Base-by-base conservation (phyloP, 2,888 invertebrate species). In the Cancer borealis region DNA sequence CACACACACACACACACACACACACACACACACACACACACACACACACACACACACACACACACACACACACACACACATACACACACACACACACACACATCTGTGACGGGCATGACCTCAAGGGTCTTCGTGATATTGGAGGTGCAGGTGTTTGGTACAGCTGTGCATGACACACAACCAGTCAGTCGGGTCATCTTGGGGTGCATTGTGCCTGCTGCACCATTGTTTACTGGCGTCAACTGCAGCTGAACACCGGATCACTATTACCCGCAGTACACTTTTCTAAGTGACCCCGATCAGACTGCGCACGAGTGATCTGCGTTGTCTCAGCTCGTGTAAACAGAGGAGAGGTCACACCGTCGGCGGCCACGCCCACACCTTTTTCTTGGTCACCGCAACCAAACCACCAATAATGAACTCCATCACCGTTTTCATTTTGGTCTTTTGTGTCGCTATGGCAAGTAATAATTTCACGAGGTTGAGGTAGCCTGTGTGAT, bases 61-160 rank as follows among this genome's bases (percentile, higher is more conserved):
- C 73, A 73, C 73, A 73, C 73, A 73, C 73, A 73, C 73, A 73
- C 73, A 73, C n/a, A 73, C 73, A 73, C n/a, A 73, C 73, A 73
- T 8, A 73, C 73, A 73, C 26, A 73, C 73, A 73, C 26, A 73
- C 73, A 73, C 26, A 73, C 73, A 73, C 8, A 6, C 5, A 26
- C 73, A 6, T 73, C 5, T 73, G 1, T 0, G n/a, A 10, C 26
- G 26, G 1, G 8, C 73, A 73, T 73, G 73, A 73, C 6, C 21
- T 73, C 26, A 21, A 5, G n/a, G 66, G 1, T 26, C 5, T 2
- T 73, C 73, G 73, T 73, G 73, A 1, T 26, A 73, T 5, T 73
- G 26, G 0, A 73, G 26, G n/a, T 3, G 0, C 73, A 73, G 26
- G 73, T 73, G 73, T 73, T 73, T n/a, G n/a, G 2, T n/a, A 26